These are phyloP conservation scores for Meiosimyza decipiens DNA, from an alignment of 2,888 invertebrate genomes.

Conservation along the genomic window DNA sequence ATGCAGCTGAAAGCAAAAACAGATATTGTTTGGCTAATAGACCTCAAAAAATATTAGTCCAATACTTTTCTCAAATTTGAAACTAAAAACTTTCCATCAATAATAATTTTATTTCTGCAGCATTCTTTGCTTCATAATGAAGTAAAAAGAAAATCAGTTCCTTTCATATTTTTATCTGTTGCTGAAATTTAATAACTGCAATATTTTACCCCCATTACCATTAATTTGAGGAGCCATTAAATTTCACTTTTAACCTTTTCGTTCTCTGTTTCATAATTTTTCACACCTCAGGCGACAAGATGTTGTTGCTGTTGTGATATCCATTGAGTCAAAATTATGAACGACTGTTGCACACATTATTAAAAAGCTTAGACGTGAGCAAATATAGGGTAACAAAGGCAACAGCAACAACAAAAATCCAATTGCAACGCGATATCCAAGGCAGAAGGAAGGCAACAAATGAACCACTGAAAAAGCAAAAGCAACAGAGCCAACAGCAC, in stretches of 20 bases:
- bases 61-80: no score
- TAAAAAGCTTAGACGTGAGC: slow-evolving; percentile 26
- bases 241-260: slow-evolving; percentile 10
- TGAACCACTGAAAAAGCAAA: background rate
- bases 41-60: no score
- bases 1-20: no score
- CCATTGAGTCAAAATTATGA: slow-evolving; percentile 26
- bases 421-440: background rate
- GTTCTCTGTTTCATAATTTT: background rate
- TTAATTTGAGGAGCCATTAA: background rate
- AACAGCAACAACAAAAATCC: background rate
- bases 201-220: background rate
- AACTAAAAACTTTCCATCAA: no score
- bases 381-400: slow-evolving; percentile 27
- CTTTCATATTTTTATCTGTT: no score
- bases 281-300: slow-evolving; percentile 30
- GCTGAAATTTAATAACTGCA: no score
- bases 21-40: no score
- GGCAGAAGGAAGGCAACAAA: background rate
- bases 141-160: no score
- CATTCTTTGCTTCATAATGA: no score
- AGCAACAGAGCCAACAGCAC: background rate
- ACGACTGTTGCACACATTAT: slow-evolving; percentile 32
- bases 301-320: slow-evolving; percentile 18
- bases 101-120: no score